A percentile compares a stretch with the other conserved stretches of the same genome.
Conservation (phyloP, 2,888 invertebrate species). For the Cantharis rustica region DNA sequence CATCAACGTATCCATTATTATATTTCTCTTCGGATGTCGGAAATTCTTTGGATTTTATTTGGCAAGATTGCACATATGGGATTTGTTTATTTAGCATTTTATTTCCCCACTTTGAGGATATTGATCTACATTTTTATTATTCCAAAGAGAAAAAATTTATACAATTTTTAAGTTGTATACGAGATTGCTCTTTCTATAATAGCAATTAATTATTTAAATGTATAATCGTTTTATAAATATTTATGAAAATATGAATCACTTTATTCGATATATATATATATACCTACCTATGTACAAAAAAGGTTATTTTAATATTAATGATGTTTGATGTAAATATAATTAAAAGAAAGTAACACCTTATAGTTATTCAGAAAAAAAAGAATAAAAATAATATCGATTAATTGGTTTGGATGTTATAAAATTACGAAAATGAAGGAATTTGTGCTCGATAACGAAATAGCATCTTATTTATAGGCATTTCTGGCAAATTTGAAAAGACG, state of each 20-base stretch:
- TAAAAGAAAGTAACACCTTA: neutral
- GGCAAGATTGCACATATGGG: neutral
- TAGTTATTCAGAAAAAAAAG: neutral
- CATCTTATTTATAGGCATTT: neutral
- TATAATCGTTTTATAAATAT: neutral
- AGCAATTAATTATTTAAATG: neutral
- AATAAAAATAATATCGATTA: neutral
- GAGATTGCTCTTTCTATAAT: neutral
- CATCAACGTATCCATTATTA: neutral
- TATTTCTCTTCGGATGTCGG: neutral
- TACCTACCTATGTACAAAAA: neutral
- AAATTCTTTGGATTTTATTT: neutral
- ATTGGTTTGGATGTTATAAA: neutral
- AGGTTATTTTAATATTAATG: neutral
- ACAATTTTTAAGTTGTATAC: neutral
- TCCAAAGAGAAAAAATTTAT: neutral
- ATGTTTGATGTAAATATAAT: neutral
- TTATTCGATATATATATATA: neutral
- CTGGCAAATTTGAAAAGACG: neutral
- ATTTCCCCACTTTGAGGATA: neutral
- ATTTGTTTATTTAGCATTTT: neutral
- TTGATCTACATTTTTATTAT: conserved; percentile 1
- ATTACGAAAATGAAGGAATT: neutral
- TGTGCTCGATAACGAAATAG: neutral
- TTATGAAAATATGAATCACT: neutral